Evolutionary conservation across 2,888 invertebrate genomes (phyloP).

Genomic region (Cantharis nigra): DNA sequence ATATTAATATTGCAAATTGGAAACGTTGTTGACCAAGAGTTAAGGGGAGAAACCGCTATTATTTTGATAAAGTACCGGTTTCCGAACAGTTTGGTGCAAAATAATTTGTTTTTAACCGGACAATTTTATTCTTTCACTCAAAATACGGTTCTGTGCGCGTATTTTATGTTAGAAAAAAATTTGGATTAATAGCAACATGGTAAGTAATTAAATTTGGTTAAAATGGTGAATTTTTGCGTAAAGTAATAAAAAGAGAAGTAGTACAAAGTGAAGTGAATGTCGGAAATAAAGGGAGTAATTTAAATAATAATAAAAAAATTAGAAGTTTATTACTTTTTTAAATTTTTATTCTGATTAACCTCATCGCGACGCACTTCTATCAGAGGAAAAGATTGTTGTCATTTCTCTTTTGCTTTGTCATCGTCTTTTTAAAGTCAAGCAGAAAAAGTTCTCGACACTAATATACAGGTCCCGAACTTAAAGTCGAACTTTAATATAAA

Average conservation of each 20-base stretch:
- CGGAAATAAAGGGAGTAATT: not conserved
- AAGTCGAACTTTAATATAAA: not conserved
- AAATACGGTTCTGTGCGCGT: too few species aligned
- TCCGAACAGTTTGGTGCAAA: not conserved
- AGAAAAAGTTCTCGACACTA: slow-evolving; percentile 1
- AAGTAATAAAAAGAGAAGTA: not conserved
- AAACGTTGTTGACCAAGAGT: not conserved
- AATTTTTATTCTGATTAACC: slow-evolving; percentile 1
- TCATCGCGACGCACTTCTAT: not conserved
- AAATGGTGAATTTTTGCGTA: not conserved
- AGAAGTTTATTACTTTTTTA: not conserved
- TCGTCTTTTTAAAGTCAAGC: not conserved
- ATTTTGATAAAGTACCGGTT: too few species aligned
- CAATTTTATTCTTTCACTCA: not conserved
- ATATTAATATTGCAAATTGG: not conserved
- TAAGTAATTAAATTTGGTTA: not conserved
- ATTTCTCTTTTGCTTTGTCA: slow-evolving; percentile 4
- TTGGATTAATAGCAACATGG: not conserved
- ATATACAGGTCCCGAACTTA: not conserved
- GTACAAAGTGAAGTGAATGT: not conserved
- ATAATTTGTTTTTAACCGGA: not conserved
- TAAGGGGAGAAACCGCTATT: not conserved
- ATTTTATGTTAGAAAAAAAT: too few species aligned
- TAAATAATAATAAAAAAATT: not conserved
- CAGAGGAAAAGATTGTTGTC: not conserved